These are phyloP conservation scores for Ormyrus nitidulus DNA, from an alignment of 2,888 invertebrate genomes.

Conservation along the genomic window DNA sequence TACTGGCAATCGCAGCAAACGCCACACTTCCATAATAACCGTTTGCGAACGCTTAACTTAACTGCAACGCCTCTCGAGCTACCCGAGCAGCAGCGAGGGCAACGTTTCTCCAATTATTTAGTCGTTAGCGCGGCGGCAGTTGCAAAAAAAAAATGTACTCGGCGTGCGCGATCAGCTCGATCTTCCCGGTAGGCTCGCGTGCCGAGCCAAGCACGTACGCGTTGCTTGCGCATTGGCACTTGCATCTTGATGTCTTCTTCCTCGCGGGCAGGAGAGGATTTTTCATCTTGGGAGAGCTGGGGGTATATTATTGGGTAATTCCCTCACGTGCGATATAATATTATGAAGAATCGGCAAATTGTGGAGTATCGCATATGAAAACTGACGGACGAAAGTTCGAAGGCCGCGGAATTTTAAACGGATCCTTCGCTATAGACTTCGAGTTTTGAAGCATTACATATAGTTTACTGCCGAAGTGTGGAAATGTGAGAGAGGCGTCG, in stretches of 20 bases:
- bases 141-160: constrained; percentile 18
- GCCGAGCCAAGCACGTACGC: background rate
- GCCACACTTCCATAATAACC: no score
- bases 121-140: constrained; percentile 32
- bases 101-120: constrained; percentile 39
- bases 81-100: background rate
- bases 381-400: background rate
- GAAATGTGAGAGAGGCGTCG: no score
- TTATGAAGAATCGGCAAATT: constrained; percentile 10
- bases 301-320: constrained; percentile 20
- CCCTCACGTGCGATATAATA: background rate
- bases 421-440: background rate
- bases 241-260: constrained; percentile 16
- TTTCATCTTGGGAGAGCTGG: constrained; percentile 22
- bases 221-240: background rate
- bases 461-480: no score
- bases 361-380: background rate
- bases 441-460: no score
- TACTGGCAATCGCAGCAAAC: no score
- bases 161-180: constrained; percentile 8
- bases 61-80: no score
- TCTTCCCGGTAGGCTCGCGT: constrained; percentile 18
- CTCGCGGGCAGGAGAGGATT: constrained; percentile 15
- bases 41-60: no score
- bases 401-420: background rate